Evolutionary conservation across 2,113 vertebrate genomes (phyloP).

Genomic region (Larimichthys polyactis): DNA sequence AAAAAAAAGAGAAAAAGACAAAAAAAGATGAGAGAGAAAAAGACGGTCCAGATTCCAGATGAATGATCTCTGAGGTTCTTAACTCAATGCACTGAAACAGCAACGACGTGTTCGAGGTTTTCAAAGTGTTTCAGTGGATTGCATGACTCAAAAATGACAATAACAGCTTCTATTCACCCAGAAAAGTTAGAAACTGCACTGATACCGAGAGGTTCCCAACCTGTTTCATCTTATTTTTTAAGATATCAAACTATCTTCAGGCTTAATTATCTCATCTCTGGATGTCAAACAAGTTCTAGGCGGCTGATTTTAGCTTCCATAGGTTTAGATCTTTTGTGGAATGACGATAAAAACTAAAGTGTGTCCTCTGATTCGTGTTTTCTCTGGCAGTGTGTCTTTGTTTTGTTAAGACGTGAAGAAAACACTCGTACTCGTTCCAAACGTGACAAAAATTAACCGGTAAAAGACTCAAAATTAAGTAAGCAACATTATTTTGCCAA

Average conservation of each 20-base stretch:
- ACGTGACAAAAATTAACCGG: neutral
- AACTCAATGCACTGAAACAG: constrained; percentile 1
- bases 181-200: constrained; percentile 13
- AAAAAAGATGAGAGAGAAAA: constrained; percentile 1
- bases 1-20: neutral
- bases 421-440: neutral
- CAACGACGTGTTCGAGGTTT: neutral
- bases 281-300: neutral
- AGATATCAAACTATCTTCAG: neutral
- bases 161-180: constrained; percentile 23
- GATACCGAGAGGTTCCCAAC: neutral
- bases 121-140: constrained; percentile 25
- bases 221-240: constrained; percentile 20
- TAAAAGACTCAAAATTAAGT: neutral
- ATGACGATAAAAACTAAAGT: neutral
- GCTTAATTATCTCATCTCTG: constrained; percentile 22
- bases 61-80: constrained; percentile 22
- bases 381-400: constrained; percentile 13
- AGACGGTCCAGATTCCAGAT: constrained; percentile 24
- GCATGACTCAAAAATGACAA: constrained; percentile 56
- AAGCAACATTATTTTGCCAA: too few species aligned
- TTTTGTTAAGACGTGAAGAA: too few species aligned
- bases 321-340: neutral
- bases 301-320: neutral
- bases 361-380: neutral